Conservation (phyloP, 92 coral and sea anemone genomes). For the Palythoa grandiflora region DNA sequence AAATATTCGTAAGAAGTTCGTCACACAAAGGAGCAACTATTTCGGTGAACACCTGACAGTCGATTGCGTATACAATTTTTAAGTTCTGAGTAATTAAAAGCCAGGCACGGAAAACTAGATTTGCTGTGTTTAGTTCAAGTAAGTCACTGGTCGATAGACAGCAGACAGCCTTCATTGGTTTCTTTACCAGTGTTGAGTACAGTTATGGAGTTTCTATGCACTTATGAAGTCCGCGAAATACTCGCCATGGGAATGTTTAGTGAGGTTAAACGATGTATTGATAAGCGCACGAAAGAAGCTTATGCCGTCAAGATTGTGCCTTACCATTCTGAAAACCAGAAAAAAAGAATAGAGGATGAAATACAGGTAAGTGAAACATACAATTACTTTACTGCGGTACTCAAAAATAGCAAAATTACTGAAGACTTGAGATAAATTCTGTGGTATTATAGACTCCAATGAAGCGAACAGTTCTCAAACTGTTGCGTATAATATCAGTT, state of each 20-base stretch:
- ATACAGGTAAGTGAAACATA: constrained; percentile 52
- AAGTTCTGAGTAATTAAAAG: background rate
- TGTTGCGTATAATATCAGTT: too few relatives aligned
- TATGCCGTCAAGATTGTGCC: constrained; percentile 76
- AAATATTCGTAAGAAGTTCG: background rate
- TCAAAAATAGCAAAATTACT: too few relatives aligned
- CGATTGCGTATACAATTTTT: too few relatives aligned
- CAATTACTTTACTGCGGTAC: too few relatives aligned
- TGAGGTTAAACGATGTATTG: constrained; percentile 77
- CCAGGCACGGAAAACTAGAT: background rate
- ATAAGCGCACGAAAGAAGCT: constrained; percentile 69
- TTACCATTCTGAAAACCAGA: constrained; percentile 43
- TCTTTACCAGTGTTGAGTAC: background rate
- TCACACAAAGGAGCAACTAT: background rate
- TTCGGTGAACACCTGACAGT: too few relatives aligned
- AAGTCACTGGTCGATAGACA: background rate
- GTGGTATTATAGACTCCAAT: too few relatives aligned
- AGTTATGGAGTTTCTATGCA: constrained; percentile 67
- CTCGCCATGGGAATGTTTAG: constrained; percentile 76
- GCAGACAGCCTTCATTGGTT: background rate
- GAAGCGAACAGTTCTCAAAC: too few relatives aligned
- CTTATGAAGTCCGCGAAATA: constrained; percentile 78
- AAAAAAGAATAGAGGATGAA: constrained; percentile 58
- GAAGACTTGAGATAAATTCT: too few relatives aligned
- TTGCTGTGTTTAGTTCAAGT: background rate